phyloP scores from a whole-genome alignment of 1,140 invertebrate genomes.

The Microplitis demolitor region DNA sequence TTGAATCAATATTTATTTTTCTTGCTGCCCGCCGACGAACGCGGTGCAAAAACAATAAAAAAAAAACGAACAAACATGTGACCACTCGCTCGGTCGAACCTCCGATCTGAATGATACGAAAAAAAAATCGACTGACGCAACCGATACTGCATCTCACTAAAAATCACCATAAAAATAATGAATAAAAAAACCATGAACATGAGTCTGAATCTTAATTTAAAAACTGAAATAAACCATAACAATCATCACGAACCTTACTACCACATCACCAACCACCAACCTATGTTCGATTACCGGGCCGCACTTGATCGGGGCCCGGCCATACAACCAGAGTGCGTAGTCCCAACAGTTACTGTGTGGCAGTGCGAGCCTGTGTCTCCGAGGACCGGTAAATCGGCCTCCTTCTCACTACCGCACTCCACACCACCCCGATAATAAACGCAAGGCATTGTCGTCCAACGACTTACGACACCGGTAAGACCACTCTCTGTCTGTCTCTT shows the following conservation, averaged over 20 bases:
- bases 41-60: not conserved
- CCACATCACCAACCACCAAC: slow-evolving; percentile 26
- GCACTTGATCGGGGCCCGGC: slow-evolving; percentile 40
- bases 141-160: not conserved
- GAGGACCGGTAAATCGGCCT: slow-evolving; percentile 62
- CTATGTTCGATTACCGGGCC: slow-evolving; percentile 33
- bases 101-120: slow-evolving; percentile 26
- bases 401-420: slow-evolving; percentile 60
- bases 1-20: slow-evolving; percentile 16
- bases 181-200: not conserved
- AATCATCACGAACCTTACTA: slow-evolving; percentile 33
- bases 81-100: slow-evolving; percentile 57
- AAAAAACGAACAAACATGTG: not conserved
- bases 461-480: slow-evolving; percentile 58
- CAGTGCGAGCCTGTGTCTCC: slow-evolving; percentile 63
- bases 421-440: slow-evolving; percentile 62
- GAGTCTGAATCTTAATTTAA: not conserved
- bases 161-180: not conserved
- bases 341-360: slow-evolving; percentile 62
- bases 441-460: slow-evolving; percentile 57
- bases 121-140: not conserved
- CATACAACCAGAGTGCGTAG: slow-evolving; percentile 55
- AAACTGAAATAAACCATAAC: slow-evolving; percentile 35
- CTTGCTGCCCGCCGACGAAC: slow-evolving; percentile 12
- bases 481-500: slow-evolving; percentile 42